Evolutionary conservation across 1,140 invertebrate genomes (phyloP), one percentile per base, ranked within the genome.

Genomic region (Asobara japonica): DNA sequence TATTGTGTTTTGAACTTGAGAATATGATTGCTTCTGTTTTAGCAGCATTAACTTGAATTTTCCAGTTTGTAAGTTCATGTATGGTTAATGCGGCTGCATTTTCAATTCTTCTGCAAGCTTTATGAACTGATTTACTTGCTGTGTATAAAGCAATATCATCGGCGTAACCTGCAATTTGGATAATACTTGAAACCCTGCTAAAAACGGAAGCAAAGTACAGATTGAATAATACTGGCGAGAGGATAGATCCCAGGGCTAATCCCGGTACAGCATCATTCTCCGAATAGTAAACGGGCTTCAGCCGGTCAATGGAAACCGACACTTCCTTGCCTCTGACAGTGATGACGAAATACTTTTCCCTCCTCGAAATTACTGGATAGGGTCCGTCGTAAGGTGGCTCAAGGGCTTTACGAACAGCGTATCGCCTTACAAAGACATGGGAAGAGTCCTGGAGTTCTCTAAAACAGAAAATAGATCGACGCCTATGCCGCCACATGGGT

Each of bases 1-100:
- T n/a, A n/a, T n/a, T n/a, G n/a, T n/a, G n/a, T 41, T 41, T 41
- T 41, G 30, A 16, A 6, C 2, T 11, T 51, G 2, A 13, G 48
- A 48, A 41, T 72, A 73, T n/a, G 11, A 76, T 38, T 4, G 65
- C 71, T 33, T 72, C 65, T 25, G 67, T 75, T 76, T 83, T 83
- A 10, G 33, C 36, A 69, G 76, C 20, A 31, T 83, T 83, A 10
- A 81, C 48, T 74, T 72, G 72, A 6, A 82, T 78, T 33, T 70
- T 69, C 81, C 82, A 82, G 67, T 78, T 78, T 0, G 61, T 68
- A 20, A 77, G 60, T 74, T 78, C 80, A 3, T 69, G 25, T 22
- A 68, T 45, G 1, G 79, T 33, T 31, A 38, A 25, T 16, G 68
- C 41, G n/a, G 78, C 61, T 41, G 75, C 62, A 30, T 69, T 41